Conservation (phyloP, 2,797 vertebrate species). For the Clarias platycephalus region DNA sequence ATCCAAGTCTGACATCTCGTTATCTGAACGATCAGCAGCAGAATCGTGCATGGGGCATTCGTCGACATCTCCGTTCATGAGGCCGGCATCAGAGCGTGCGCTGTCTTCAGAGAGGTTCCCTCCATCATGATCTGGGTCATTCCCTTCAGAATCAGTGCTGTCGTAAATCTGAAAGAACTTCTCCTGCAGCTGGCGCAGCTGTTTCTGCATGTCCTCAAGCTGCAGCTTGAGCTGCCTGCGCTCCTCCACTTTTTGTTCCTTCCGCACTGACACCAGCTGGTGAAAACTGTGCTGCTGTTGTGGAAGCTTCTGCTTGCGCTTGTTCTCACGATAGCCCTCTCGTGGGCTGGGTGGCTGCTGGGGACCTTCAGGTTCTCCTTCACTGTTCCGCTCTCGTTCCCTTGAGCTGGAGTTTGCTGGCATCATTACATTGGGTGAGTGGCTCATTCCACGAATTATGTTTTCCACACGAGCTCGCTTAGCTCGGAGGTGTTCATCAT, state of each 20-base stretch:
- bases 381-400: constrained; percentile 85
- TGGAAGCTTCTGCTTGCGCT: constrained; percentile 97
- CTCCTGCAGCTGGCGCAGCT: constrained; percentile 97
- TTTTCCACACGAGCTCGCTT: constrained; percentile 98
- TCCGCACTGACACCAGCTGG: constrained; percentile 94
- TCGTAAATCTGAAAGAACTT: constrained; percentile 99
- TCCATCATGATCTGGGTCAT: constrained; percentile 86
- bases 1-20: constrained; percentile 91
- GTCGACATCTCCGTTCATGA: constrained; percentile 73
- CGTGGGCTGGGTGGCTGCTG: constrained; percentile 88
- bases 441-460: constrained; percentile 98
- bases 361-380: constrained; percentile 82
- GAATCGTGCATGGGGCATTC: constrained; percentile 70
- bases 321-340: constrained; percentile 95
- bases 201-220: constrained; percentile 99
- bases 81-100: constrained; percentile 83
- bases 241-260: constrained; percentile 96
- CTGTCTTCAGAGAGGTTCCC: constrained; percentile 97
- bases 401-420: constrained; percentile 75
- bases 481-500: constrained; percentile 95
- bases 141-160: constrained; percentile 90
- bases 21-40: constrained; percentile 80
- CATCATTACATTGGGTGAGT: constrained; percentile 88
- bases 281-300: constrained; percentile 99
- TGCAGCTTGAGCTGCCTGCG: constrained; percentile 96